Base-by-base conservation (phyloP, 2,113 vertebrate genomes). In the Pithys albifrons region DNA sequence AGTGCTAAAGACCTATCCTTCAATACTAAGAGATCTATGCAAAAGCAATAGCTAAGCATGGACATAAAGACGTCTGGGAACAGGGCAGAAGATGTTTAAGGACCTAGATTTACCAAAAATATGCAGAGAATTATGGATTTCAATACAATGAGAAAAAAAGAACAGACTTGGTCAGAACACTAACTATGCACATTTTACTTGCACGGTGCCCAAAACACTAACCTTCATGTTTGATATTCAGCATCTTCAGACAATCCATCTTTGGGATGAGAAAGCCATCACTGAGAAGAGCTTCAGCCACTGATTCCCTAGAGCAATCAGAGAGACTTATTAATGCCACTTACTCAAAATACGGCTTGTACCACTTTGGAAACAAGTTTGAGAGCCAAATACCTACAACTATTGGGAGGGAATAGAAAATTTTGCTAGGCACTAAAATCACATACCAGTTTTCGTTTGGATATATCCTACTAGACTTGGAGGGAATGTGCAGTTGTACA, bases 231-330 rank as follows among this genome's bases (percentile, higher is more conserved):
- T 98, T 95, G 69, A 99, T 98, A 94, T 98, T 98, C 58, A 99
- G 96, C 64, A 98, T 98, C 57, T 98, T 97, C 93, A 99, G 97
- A 86, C 99, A 99, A 62, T 99, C 98, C 45, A 84, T 58, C 7
- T 99, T 99, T 17, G 99, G 99, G 91, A 99, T 98, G 71, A 99
- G 97, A 79, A 99, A 99, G 37, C 99, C 99, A 19, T 99, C 99
- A 65, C 98, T 98, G 51, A 99, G 71, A 94, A 99, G 94, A 76
- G 97, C 98, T 58, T 98, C 98, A 37, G 98, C 90, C 79, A 99
- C 96, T 80, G 97, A 33, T 18, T 98, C 98, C 89, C 98, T 98
- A 77, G 73, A 95, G 80, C 18, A 96, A 92, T 19, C 27, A 95
- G 57, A 93, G 22, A 88, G 9, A 35, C 28, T 57, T 33, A 51